A percentile compares a stretch with the other conserved stretches of the same genome.
Conservation (phyloP, 1,140 invertebrate genomes). For the Coelopa frigida region DNA sequence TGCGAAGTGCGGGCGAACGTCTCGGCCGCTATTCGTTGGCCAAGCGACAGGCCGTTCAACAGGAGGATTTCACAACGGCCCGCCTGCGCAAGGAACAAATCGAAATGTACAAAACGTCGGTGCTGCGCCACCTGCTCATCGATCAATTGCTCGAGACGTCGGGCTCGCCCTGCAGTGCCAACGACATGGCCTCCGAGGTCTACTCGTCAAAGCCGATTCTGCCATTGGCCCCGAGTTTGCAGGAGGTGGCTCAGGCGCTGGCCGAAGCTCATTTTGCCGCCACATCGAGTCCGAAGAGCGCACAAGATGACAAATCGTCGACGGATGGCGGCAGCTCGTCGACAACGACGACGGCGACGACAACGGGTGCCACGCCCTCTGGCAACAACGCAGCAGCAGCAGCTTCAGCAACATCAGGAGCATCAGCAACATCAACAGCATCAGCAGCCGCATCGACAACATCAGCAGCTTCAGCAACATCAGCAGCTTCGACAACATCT, state of each 20-base stretch:
- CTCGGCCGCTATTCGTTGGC: slow-evolving; percentile 85
- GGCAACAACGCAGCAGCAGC: neutral
- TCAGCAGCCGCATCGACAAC: too few species aligned
- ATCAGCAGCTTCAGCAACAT: too few species aligned
- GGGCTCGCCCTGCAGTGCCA: slow-evolving; percentile 51
- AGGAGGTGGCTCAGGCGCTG: slow-evolving; percentile 39
- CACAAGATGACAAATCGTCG: slow-evolving; percentile 28
- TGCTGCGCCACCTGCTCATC: slow-evolving; percentile 63
- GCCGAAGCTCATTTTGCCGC: slow-evolving; percentile 25
- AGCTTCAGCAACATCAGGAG: slow-evolving; percentile 7
- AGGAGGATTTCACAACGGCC: slow-evolving; percentile 86
- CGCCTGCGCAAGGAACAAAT: slow-evolving; percentile 83
- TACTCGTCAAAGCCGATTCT: slow-evolving; percentile 40
- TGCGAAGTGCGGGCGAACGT: slow-evolving; percentile 78
- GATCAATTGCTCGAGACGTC: slow-evolving; percentile 72
- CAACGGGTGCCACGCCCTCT: neutral
- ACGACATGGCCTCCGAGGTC: slow-evolving; percentile 37
- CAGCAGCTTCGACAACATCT: too few species aligned
- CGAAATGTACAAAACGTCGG: slow-evolving; percentile 62
- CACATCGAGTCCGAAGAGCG: slow-evolving; percentile 25
- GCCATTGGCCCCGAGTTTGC: slow-evolving; percentile 37
- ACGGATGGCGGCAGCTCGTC: slow-evolving; percentile 23
- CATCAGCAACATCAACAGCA: too few species aligned
- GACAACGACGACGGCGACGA: slow-evolving; percentile 15
- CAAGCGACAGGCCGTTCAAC: slow-evolving; percentile 81